These are phyloP conservation scores for Ligdia adustata DNA, from an alignment of 2,888 invertebrate species.

Conservation along the genomic window DNA sequence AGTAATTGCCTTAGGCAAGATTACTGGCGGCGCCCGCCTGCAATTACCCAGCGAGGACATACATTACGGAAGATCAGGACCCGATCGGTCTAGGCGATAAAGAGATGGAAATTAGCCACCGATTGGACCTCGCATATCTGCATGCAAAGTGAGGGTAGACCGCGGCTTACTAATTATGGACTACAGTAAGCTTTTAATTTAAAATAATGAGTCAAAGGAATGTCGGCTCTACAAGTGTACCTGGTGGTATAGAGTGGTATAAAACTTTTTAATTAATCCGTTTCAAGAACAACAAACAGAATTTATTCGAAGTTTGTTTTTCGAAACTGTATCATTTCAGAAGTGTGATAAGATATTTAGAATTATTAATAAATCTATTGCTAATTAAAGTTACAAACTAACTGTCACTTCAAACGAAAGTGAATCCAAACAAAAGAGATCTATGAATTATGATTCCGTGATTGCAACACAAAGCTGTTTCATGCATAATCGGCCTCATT, in stretches of 20 bases:
- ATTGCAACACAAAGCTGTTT: constrained; percentile 16
- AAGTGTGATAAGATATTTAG: too few species aligned
- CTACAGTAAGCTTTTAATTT: constrained; percentile 6
- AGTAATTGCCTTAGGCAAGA: constrained; percentile 69
- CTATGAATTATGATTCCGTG: background rate
- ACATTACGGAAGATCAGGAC: constrained; percentile 74
- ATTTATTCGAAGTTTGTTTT: too few species aligned
- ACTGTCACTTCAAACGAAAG: too few species aligned
- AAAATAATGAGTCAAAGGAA: constrained; percentile 8
- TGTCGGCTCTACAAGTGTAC: background rate
- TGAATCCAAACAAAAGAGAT: too few species aligned
- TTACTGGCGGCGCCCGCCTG: constrained; percentile 72
- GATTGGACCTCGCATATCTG: constrained; percentile 33
- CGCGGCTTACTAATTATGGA: constrained; percentile 14
- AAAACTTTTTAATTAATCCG: too few species aligned
- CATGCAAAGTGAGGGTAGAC: constrained; percentile 22
- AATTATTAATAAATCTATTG: too few species aligned
- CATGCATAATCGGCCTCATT: constrained; percentile 26
- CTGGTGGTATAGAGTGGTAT: background rate
- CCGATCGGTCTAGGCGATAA: constrained; percentile 55
- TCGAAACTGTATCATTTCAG: too few species aligned
- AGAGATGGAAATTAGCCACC: constrained; percentile 60
- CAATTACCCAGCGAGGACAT: constrained; percentile 75
- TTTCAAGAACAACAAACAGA: too few species aligned
- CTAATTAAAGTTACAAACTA: too few species aligned